Conservation (phyloP, 2,888 invertebrate genomes). For the Chalcosyrphus nemorum region DNA sequence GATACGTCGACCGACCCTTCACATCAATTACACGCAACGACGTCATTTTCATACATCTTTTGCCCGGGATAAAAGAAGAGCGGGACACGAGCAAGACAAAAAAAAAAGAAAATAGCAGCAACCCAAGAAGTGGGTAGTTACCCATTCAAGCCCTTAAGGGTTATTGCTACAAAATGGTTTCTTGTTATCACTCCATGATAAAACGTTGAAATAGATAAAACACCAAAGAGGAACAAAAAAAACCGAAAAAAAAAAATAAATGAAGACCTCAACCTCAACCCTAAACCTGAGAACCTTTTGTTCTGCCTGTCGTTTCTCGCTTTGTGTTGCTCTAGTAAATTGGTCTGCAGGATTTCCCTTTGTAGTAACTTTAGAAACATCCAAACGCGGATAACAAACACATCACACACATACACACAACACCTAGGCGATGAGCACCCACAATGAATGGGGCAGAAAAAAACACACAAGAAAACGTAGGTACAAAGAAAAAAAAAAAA, state of each 20-base stretch:
- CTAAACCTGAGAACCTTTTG: constrained; percentile 7
- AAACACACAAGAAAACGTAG: constrained; percentile 8
- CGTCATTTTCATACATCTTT: constrained; percentile 68
- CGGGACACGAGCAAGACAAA: constrained; percentile 3
- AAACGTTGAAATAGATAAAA: constrained; percentile 64
- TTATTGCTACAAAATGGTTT: constrained; percentile 69
- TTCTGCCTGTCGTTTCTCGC: constrained; percentile 18
- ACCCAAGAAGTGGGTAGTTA: constrained; percentile 66
- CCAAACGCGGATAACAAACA: constrained; percentile 53
- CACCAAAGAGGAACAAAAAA: constrained; percentile 18
- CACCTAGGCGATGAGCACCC: constrained; percentile 54
- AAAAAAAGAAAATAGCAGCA: constrained; percentile 2
- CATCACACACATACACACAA: constrained; percentile 50
- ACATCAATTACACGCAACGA: constrained; percentile 72
- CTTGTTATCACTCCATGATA: constrained; percentile 72
- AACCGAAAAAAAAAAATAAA: constrained; percentile 15
- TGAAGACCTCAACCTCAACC: constrained; percentile 17
- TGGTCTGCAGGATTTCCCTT: constrained; percentile 58
- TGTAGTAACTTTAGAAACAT: constrained; percentile 55
- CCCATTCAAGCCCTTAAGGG: constrained; percentile 52
- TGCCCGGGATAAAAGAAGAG: constrained; percentile 33
- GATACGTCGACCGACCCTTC: constrained; percentile 47
- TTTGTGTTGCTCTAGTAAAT: constrained; percentile 47
- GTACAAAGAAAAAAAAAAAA: background rate
- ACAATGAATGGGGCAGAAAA: constrained; percentile 25